Conservation (phyloP, 1,140 invertebrate genomes). For the Wasmannia auropunctata region DNA sequence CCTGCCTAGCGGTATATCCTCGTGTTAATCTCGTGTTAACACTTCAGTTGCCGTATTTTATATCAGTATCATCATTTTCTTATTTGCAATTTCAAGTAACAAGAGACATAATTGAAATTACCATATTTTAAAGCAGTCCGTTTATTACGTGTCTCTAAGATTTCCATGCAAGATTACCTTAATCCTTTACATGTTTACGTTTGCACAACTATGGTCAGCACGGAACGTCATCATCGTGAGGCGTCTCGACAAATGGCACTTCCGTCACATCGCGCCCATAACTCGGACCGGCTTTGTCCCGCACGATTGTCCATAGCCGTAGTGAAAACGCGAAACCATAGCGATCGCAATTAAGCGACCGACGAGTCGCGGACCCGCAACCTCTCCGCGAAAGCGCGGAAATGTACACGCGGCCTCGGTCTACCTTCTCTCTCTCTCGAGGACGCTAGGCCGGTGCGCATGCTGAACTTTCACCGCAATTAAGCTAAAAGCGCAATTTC, state of each 20-base stretch:
- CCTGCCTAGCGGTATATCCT: neutral
- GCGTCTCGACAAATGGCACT: neutral
- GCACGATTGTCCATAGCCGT: neutral
- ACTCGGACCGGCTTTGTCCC: neutral
- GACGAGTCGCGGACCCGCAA: conserved; percentile 31
- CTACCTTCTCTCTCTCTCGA: neutral
- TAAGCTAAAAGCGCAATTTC: conserved; percentile 75
- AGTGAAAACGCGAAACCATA: conserved; percentile 35
- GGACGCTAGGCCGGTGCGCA: conserved; percentile 12
- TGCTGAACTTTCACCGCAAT: conserved; percentile 77
- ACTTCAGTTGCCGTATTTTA: neutral
- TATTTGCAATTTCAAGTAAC: neutral
- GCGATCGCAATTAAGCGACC: conserved; percentile 60
- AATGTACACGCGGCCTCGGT: conserved; percentile 35
- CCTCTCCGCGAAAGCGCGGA: conserved; percentile 16
- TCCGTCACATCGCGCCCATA: neutral
- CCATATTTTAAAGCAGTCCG: neutral
- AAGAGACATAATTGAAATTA: neutral
- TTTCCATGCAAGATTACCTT: neutral
- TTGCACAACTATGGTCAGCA: no score
- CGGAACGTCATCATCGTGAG: neutral
- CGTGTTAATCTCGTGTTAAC: neutral
- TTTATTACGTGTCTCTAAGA: neutral
- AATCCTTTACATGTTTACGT: neutral
- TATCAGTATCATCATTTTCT: neutral